Conservation (phyloP, 2,797 vertebrate genomes). For the Staurois parvus region DNA sequence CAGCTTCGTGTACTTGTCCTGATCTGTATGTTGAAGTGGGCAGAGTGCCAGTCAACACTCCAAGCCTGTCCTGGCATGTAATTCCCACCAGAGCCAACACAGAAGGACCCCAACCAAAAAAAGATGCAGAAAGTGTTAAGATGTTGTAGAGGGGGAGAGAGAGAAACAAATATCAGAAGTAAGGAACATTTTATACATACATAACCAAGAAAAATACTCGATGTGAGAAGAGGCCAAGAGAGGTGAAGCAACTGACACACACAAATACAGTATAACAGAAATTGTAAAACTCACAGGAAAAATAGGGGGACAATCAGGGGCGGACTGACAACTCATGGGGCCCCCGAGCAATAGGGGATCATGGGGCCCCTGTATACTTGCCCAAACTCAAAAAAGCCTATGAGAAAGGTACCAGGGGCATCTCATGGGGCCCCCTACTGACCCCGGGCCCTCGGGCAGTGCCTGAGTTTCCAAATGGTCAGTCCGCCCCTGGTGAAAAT, state of each 20-base stretch:
- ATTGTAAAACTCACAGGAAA: no score
- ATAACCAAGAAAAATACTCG: background rate
- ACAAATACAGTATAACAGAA: no score
- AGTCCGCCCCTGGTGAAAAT: no score
- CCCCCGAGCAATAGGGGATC: no score
- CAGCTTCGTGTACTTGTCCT: conserved; percentile 45
- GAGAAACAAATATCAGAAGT: background rate
- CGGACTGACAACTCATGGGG: no score
- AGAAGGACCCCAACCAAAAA: conserved; percentile 12
- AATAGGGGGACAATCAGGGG: no score
- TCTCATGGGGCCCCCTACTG: no score
- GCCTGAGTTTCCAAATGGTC: no score
- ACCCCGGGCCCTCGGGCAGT: no score
- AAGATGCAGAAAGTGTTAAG: conserved; percentile 35
- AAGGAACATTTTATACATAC: background rate
- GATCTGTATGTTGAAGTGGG: conserved; percentile 53
- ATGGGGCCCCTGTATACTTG: no score
- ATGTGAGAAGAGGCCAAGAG: background rate
- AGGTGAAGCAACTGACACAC: background rate
- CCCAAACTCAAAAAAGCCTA: no score
- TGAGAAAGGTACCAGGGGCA: no score
- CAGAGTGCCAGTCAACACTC: conserved; percentile 51
- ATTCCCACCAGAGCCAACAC: conserved; percentile 5
- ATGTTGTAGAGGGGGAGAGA: background rate
- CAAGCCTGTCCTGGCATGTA: conserved; percentile 53